These are phyloP conservation scores for Coleophora deauratella DNA, from an alignment of 2,888 invertebrate species.

Conservation along the genomic window DNA sequence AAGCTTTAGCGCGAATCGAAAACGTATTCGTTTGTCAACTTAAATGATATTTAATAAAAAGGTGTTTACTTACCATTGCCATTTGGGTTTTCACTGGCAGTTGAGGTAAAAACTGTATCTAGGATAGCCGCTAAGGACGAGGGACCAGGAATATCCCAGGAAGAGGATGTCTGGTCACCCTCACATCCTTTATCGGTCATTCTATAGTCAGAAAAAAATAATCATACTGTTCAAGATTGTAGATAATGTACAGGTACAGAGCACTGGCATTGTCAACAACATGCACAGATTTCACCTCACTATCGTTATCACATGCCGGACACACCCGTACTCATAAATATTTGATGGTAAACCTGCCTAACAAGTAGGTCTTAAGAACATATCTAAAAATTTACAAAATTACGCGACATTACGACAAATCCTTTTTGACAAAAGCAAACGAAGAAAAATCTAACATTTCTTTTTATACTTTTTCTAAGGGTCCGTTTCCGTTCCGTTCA, in stretches of 20 bases:
- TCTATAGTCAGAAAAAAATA: constrained; percentile 18
- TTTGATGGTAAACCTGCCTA: too few species aligned
- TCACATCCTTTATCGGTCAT: constrained; percentile 61
- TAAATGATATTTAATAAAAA: constrained; percentile 2
- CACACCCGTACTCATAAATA: too few species aligned
- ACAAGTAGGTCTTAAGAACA: too few species aligned
- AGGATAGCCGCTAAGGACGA: constrained; percentile 77
- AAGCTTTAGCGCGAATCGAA: too few species aligned
- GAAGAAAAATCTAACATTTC: too few species aligned
- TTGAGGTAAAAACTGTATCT: constrained; percentile 76
- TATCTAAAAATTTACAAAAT: too few species aligned
- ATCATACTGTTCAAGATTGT: constrained; percentile 11
- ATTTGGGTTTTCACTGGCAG: constrained; percentile 44
- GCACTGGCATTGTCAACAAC: constrained; percentile 24
- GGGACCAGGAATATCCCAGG: constrained; percentile 63
- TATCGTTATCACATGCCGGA: too few species aligned
- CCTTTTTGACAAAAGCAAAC: too few species aligned
- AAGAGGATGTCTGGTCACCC: constrained; percentile 47
- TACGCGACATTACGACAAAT: too few species aligned
- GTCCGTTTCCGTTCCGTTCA: too few species aligned
- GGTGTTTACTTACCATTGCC: constrained; percentile 41
- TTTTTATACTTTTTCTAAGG: too few species aligned
- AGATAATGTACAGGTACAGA: constrained; percentile 19
- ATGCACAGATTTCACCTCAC: constrained; percentile 5
- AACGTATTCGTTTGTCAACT: too few species aligned